A percentile compares a stretch with the other conserved stretches of the same genome.
Conservation (phyloP, 1,140 invertebrate genomes). For the Drosophila baimaii region DNA sequence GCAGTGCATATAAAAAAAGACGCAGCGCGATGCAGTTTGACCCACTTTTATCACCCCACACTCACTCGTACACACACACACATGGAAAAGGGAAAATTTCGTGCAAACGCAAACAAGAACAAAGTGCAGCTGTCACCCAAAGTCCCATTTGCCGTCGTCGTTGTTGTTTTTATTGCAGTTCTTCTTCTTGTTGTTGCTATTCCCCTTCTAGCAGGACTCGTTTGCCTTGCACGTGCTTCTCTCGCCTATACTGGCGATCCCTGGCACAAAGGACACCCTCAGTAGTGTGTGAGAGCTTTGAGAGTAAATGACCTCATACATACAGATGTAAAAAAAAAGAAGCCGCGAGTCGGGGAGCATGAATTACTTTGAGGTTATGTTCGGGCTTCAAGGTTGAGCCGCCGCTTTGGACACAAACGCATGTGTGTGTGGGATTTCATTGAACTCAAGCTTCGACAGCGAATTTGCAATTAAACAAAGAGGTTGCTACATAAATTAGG, state of each 20-base stretch:
- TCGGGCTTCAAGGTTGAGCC: slow-evolving; percentile 70
- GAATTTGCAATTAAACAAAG: slow-evolving; percentile 2
- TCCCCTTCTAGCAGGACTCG: slow-evolving; percentile 22
- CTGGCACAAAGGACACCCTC: slow-evolving; percentile 37
- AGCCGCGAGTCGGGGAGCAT: slow-evolving; percentile 32
- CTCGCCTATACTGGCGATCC: slow-evolving; percentile 19
- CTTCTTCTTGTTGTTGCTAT: slow-evolving; percentile 5
- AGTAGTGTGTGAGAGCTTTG: slow-evolving; percentile 29
- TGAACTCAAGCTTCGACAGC: slow-evolving; percentile 35
- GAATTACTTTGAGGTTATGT: slow-evolving; percentile 74
- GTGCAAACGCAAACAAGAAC: slow-evolving; percentile 54
- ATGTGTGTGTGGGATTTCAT: slow-evolving; percentile 37
- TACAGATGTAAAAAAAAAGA: slow-evolving; percentile 18
- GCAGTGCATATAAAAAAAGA: slow-evolving; percentile 59
- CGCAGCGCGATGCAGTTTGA: slow-evolving; percentile 70
- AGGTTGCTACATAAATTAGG: neutral
- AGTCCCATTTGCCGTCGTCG: slow-evolving; percentile 18
- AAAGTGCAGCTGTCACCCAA: slow-evolving; percentile 63
- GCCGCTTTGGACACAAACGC: slow-evolving; percentile 21
- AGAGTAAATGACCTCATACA: slow-evolving; percentile 78
- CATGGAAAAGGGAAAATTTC: slow-evolving; percentile 59
- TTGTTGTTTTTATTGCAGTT: slow-evolving; percentile 28
- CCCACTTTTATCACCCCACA: slow-evolving; percentile 61
- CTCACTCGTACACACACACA: slow-evolving; percentile 15
- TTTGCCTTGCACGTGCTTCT: slow-evolving; percentile 34